phyloP scores from a whole-genome alignment of 2,113 vertebrate genomes.

The Eleginops maclovinus region DNA sequence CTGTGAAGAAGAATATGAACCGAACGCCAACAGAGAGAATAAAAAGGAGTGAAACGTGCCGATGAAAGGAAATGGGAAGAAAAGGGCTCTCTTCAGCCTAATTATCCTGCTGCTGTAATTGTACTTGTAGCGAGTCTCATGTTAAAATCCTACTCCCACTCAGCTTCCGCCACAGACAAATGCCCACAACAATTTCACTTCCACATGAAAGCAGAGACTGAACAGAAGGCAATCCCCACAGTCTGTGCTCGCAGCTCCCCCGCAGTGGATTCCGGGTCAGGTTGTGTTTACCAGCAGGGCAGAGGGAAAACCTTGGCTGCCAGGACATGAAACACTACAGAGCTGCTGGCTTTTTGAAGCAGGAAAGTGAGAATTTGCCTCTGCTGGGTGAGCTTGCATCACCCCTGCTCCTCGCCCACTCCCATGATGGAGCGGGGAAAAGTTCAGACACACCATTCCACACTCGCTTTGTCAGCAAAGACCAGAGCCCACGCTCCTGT shows the following conservation, averaged over 20 bases:
- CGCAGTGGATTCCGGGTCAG: conserved; percentile 68
- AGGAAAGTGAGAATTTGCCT: conserved; percentile 67
- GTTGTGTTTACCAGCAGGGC: conserved; percentile 46
- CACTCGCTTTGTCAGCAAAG: conserved; percentile 43
- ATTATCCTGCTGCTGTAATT: conserved; percentile 38
- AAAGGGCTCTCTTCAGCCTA: neutral
- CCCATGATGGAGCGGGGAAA: conserved; percentile 51
- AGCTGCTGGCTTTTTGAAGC: conserved; percentile 62
- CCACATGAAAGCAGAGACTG: conserved; percentile 63
- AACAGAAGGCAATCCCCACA: conserved; percentile 66
- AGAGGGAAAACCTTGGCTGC: conserved; percentile 63
- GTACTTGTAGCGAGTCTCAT: conserved; percentile 14
- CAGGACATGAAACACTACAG: conserved; percentile 45
- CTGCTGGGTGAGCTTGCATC: conserved; percentile 57
- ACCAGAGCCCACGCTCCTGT: conserved; percentile 62
- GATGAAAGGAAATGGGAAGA: conserved; percentile 12
- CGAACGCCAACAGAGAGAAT: neutral
- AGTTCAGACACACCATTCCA: conserved; percentile 58
- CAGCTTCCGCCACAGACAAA: conserved; percentile 40
- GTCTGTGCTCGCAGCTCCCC: conserved; percentile 57
- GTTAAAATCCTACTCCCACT: conserved; percentile 40
- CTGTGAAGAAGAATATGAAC: conserved; percentile 3
- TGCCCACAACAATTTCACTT: conserved; percentile 45
- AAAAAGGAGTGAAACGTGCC: neutral
- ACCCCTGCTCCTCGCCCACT: conserved; percentile 63